Evolutionary conservation across 2,113 vertebrate species (phyloP).

Genomic region (Theristicus caerulescens): DNA sequence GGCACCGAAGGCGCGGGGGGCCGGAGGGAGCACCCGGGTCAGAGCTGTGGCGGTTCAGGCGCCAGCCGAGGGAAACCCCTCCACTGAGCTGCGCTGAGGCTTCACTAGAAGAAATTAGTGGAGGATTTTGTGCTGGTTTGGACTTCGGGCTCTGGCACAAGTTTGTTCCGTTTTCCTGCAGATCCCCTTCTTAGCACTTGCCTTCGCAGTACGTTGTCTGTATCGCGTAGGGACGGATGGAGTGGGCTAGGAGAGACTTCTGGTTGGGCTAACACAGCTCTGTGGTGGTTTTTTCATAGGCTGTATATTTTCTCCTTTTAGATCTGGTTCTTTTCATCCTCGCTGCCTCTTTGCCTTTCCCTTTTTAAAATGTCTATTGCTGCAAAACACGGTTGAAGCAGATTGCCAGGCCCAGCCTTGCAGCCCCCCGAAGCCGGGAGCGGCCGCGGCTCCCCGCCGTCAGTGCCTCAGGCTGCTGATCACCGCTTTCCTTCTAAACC

Average conservation of each 20-base stretch:
- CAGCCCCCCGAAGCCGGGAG: neutral
- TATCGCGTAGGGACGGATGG: neutral
- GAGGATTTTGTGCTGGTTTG: neutral
- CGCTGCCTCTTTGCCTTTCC: neutral
- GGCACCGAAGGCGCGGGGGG: neutral
- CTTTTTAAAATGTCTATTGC: neutral
- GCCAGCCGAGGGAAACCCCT: neutral
- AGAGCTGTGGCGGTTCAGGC: too few species aligned
- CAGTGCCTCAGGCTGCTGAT: neutral
- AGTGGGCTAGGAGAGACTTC: neutral
- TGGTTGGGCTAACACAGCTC: neutral
- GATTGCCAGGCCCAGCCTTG: neutral
- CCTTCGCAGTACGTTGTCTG: neutral
- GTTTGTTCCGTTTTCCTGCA: neutral
- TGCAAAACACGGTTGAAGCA: neutral
- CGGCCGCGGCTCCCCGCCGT: neutral
- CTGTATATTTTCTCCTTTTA: constrained; percentile 1
- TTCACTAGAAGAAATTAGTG: neutral
- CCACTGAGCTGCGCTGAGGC: neutral
- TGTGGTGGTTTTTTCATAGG: neutral
- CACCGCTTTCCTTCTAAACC: neutral
- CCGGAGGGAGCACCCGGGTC: neutral
- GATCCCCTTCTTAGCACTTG: neutral
- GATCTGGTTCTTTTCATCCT: constrained; percentile 12
- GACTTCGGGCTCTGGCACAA: neutral